Base-by-base conservation (phyloP, 2,113 vertebrate genomes). In the Vidua chalybeata region DNA sequence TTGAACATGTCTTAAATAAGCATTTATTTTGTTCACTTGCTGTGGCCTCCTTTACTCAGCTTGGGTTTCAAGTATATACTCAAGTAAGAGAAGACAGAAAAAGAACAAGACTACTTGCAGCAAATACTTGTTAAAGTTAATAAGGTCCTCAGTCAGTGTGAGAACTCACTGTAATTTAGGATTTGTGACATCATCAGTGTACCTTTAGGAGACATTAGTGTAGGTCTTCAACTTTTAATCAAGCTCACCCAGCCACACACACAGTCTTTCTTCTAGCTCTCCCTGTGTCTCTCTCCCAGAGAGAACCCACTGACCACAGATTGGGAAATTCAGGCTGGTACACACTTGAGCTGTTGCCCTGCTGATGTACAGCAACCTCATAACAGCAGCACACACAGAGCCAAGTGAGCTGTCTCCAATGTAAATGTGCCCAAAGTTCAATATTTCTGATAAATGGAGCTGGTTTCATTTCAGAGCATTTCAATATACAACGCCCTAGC, bases 271-370 rank as follows among this genome's bases (percentile, higher is more conserved):
- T 30, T 74, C 35, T 5, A 54, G 16, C 20, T 61, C 39, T 30
- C 56, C 23, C 43, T 18, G 15, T 41, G 21, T 58, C 41, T 18
- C 62, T 31, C 39, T 45, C 33, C 48, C 19, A 48, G 28, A 79
- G 37, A 49, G 19, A 79, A 46, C 1, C 4, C 41, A 41, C 17
- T n/a, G 49, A 56, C 18, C 18, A 19, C 61, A 82, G 23, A 74
- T 0, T 2, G 3, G 19, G 63, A 51, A 62, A 76, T 31, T 31
- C 11, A 87, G 35, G 39, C 43, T 54, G 31, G 55, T 43, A 49
- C 15, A 11, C 3, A 54, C 33, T 2, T 18, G 23, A 72, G 56
- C 61, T 64, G 55, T 48, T 0, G 0, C 49, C 10, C 27, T 87
- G 14, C 52, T 85, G 61, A 59, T 15, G 33, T 5, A 52, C 17